Evolutionary conservation across 2,113 vertebrate species (phyloP).

Genomic region (Sarotherodon lohbergeri): DNA sequence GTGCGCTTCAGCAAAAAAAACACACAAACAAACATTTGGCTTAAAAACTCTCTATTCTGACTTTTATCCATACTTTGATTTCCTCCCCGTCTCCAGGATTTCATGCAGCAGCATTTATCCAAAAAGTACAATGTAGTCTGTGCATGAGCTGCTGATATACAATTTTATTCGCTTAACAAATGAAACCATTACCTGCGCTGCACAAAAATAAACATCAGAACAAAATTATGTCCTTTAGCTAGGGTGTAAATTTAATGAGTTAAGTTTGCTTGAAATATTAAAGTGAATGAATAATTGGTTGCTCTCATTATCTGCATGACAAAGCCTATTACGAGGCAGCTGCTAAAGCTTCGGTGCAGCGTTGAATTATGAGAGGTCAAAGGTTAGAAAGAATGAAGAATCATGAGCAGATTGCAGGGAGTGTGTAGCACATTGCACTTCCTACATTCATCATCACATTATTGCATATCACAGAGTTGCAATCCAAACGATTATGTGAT

Average conservation of each 20-base stretch:
- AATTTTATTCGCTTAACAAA: background rate
- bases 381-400: background rate
- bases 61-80: background rate
- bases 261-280: background rate
- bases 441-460: background rate
- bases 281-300: background rate
- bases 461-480: background rate
- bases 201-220: background rate
- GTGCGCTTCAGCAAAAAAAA: background rate
- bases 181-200: background rate
- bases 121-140: background rate
- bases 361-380: background rate
- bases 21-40: background rate
- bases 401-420: background rate
- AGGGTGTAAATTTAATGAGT: background rate
- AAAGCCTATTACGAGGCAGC: background rate
- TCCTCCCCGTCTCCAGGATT: background rate
- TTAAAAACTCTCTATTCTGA: background rate
- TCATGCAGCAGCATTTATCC: background rate
- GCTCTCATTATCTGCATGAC: background rate
- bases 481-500: background rate
- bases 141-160: background rate
- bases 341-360: background rate
- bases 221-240: background rate
- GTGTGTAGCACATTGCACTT: background rate